Percentiles rank a stretch among this genome's conserved stretches.
These are phyloP conservation scores for Epinephelus malabaricus DNA, from an alignment of 2,797 vertebrate genomes.

Conservation along the genomic window DNA sequence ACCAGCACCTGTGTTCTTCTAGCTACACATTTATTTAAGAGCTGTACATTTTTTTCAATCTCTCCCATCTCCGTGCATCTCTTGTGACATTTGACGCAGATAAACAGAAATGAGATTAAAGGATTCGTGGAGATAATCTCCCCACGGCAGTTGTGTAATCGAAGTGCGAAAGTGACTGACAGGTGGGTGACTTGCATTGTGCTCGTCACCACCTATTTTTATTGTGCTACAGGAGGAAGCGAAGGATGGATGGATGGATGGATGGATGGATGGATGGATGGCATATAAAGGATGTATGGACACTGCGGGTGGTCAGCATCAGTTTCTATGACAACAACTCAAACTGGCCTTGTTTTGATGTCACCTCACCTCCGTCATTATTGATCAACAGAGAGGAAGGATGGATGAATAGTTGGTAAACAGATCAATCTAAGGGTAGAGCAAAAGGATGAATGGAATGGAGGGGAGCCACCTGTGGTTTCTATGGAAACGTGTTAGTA, in stretches of 20 bases:
- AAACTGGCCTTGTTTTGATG: conserved; percentile 35
- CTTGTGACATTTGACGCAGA: conserved; percentile 58
- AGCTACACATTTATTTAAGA: conserved; percentile 27
- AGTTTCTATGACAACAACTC: conserved; percentile 56
- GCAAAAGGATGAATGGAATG: conserved; percentile 32
- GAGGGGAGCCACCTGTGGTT: conserved; percentile 43
- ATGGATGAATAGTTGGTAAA: conserved; percentile 31
- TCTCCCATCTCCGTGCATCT: conserved; percentile 29
- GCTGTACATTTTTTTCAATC: conserved; percentile 24
- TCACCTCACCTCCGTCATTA: conserved; percentile 6
- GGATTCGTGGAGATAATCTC: conserved; percentile 56
- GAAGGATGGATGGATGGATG: conserved; percentile 1
- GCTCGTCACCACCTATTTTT: conserved; percentile 25
- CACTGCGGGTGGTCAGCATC: conserved; percentile 6
- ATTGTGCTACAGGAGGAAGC: background rate
- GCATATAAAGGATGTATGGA: conserved; percentile 12
- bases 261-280: background rate
- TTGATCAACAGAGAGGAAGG: conserved; percentile 35
- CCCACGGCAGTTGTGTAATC: conserved; percentile 44
- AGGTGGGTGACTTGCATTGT: conserved; percentile 35
- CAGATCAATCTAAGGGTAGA: conserved; percentile 39
- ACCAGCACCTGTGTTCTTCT: conserved; percentile 38
- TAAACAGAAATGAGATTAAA: conserved; percentile 56
- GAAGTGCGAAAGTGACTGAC: conserved; percentile 43
- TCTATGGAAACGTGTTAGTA: conserved; percentile 46